Base-by-base conservation (phyloP, 2,888 invertebrate genomes). In the Scaptomyza tumidula region DNA sequence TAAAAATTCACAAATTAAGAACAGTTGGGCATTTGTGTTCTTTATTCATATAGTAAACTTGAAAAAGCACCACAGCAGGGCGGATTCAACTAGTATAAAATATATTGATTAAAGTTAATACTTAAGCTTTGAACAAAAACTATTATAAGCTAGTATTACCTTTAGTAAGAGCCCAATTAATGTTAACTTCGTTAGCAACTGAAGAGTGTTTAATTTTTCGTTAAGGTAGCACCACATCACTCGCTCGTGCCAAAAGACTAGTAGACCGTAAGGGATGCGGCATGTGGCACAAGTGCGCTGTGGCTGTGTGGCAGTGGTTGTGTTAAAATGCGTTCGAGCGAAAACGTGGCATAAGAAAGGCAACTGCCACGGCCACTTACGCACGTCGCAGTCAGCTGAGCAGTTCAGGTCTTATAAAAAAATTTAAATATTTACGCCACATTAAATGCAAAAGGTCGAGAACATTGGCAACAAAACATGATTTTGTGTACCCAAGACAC, bases 381-480 rank as follows among this genome's bases (percentile, higher is more conserved):
- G 80, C 85, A 85, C 85, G 87, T 85, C 86, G 86, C 88, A 86
- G 83, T 86, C 77, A 89, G 88, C 86, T 78, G 88, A 85, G 79
- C 89, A 85, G 64, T 72, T 62, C 45, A 56, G 31, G 67, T 68
- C 80, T 83, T 83, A 86, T 89, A 71, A 89, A 89, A 89, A 88
- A 89, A 86, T 89, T 85, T 86, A 85, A 89, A 86, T 86, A 74
- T 84, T 88, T 86, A 88, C 89, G 89, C 85, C 87, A 86, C 89
- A 85, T 89, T 85, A 88, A 89, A 85, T 86, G 80, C 89, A 69
- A 83, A 84, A 75, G 65, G 53, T 57, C 69, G 65, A 77, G 65
- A 80, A 61, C 76, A 82, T 75, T 78, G 73, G 66, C 71, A 60
- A 65, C 84, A 64, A 86, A 86, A 86, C 76, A 88, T 88, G 88